Conservation (phyloP, 2,113 vertebrate species). For the Sinocyclocheilus rhinocerous region DNA sequence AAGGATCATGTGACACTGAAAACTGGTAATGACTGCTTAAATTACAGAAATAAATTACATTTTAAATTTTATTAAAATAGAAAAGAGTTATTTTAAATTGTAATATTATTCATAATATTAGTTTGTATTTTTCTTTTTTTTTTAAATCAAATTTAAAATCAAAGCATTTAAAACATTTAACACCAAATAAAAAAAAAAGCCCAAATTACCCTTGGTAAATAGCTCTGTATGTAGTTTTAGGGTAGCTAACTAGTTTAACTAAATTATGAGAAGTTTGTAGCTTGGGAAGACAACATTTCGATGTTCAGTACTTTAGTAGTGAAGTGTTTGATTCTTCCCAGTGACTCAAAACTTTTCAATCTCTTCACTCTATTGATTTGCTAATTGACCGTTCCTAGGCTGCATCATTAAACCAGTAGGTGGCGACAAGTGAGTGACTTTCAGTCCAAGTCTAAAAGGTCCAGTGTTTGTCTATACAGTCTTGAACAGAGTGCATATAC, state of each 20-base stretch:
- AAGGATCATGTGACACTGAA: not conserved
- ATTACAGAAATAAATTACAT: not conserved
- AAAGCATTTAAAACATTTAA: no score
- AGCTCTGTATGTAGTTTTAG: not conserved
- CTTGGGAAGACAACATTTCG: not conserved
- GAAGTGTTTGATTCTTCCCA: not conserved
- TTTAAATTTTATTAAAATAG: not conserved
- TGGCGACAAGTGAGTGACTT: not conserved
- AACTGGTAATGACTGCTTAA: not conserved
- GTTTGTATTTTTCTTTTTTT: not conserved
- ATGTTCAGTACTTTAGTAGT: not conserved
- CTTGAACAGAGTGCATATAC: slow-evolving; percentile 51
- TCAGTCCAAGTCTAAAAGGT: not conserved
- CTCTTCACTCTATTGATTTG: not conserved
- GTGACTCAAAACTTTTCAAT: not conserved
- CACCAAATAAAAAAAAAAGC: no score
- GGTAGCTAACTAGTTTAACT: not conserved
- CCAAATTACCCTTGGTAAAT: no score
- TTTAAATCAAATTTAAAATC: not conserved
- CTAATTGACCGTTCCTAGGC: not conserved
- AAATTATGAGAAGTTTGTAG: not conserved
- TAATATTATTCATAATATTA: not conserved
- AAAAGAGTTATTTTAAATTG: not conserved
- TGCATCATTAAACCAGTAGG: slow-evolving; percentile 1
- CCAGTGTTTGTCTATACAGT: not conserved